Percentiles rank a stretch among this genome's conserved stretches.
phyloP scores from a whole-genome alignment of 2,113 vertebrate species.

The Setophaga coronata region DNA sequence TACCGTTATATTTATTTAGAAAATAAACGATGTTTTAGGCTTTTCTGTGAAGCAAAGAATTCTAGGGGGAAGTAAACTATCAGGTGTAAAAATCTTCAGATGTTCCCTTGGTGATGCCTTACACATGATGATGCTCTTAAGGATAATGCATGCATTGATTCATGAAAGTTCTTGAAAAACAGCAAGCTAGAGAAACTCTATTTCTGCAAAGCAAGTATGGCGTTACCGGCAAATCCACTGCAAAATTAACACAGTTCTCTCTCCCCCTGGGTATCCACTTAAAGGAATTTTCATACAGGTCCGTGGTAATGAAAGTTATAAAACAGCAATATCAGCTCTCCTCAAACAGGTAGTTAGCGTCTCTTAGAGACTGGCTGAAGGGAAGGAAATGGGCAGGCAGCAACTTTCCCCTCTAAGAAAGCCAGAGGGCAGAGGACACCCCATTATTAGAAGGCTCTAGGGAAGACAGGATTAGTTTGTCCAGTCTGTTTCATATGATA shows the following conservation, averaged over 20 bases:
- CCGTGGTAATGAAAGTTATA: background rate
- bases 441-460: background rate
- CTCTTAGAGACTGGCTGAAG: background rate
- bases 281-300: background rate
- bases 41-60: background rate
- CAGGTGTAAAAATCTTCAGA: background rate
- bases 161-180: background rate
- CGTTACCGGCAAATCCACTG: background rate
- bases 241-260: background rate
- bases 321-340: background rate
- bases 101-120: background rate
- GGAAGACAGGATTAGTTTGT: background rate
- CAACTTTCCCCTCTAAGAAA: background rate
- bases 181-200: background rate
- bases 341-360: background rate
- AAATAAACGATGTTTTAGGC: background rate
- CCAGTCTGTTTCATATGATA: background rate
- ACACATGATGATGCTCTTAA: background rate
- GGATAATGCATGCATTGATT: background rate
- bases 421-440: background rate
- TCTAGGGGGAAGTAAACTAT: background rate
- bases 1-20: background rate
- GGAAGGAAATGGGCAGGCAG: background rate
- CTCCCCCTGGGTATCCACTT: background rate
- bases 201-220: background rate